A percentile compares a stretch with the other conserved stretches of the same genome.
phyloP scores from a whole-genome alignment of 1,140 invertebrate species.

The Dendroctonus valens region DNA sequence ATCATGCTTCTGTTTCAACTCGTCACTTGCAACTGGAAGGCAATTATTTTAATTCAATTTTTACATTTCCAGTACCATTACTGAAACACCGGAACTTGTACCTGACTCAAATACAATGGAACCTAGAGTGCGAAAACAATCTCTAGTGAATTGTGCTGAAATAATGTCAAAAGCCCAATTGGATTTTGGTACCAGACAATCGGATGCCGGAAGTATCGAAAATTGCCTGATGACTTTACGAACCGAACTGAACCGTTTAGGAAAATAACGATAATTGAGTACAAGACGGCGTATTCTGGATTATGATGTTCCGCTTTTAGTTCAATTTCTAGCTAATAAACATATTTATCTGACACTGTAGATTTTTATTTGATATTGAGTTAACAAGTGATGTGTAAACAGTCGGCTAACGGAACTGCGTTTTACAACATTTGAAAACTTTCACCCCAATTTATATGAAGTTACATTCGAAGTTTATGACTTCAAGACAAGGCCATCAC shows the following conservation, averaged over 20 bases:
- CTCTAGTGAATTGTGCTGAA: constrained; percentile 7
- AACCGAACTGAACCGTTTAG: constrained; percentile 9
- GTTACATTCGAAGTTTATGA: too few species aligned
- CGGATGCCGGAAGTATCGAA: constrained; percentile 15
- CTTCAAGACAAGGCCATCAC: too few species aligned
- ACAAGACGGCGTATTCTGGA: not conserved
- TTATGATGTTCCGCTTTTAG: not conserved
- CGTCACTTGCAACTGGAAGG: not conserved
- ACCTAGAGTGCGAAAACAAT: constrained; percentile 1
- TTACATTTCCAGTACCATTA: constrained; percentile 13
- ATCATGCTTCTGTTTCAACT: too few species aligned
- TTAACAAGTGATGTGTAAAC: too few species aligned
- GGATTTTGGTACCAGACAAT: constrained; percentile 20
- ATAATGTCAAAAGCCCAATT: constrained; percentile 10
- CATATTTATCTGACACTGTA: too few species aligned
- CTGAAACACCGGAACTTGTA: not conserved
- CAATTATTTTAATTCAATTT: constrained; percentile 1
- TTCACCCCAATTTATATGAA: too few species aligned
- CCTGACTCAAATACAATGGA: constrained; percentile 1
- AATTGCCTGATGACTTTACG: constrained; percentile 17
- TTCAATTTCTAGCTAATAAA: constrained; percentile 3
- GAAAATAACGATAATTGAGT: constrained; percentile 12
- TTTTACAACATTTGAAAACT: too few species aligned
- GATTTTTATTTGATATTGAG: too few species aligned
- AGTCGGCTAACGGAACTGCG: too few species aligned